phyloP scores from a whole-genome alignment of 2,797 vertebrate genomes.

The Pipistrellus nathusii region DNA sequence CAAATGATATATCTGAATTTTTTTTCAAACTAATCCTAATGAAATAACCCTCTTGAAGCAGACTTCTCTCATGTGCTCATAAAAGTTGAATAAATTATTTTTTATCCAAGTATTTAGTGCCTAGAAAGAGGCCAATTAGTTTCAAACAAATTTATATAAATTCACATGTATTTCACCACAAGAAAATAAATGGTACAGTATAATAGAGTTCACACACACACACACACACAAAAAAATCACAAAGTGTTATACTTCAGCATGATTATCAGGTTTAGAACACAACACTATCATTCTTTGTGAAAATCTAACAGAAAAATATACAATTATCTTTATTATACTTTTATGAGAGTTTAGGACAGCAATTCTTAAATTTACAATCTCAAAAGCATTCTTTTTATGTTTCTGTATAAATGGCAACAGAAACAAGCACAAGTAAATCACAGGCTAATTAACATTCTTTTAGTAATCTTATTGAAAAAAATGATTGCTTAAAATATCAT shows the following conservation, averaged over 20 bases:
- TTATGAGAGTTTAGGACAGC: neutral
- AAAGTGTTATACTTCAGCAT: neutral
- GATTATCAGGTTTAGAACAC: neutral
- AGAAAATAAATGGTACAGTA: neutral
- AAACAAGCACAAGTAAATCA: neutral
- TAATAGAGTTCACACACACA: neutral
- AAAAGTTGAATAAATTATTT: neutral
- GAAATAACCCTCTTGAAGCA: neutral
- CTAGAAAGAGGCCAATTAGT: neutral
- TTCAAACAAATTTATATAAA: neutral
- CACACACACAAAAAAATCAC: neutral
- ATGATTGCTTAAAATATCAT: constrained; percentile 43
- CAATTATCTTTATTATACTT: neutral
- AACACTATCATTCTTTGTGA: neutral
- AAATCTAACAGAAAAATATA: neutral
- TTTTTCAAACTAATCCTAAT: neutral
- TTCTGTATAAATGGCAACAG: neutral
- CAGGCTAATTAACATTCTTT: constrained; percentile 14
- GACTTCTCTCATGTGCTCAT: neutral
- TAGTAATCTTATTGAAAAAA: constrained; percentile 19
- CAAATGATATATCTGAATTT: neutral
- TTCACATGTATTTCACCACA: neutral
- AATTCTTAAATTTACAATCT: neutral
- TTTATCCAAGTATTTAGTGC: neutral
- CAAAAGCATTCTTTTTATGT: neutral